Base-by-base conservation (phyloP, 2,797 vertebrate species). In the Cuculus canorus region DNA sequence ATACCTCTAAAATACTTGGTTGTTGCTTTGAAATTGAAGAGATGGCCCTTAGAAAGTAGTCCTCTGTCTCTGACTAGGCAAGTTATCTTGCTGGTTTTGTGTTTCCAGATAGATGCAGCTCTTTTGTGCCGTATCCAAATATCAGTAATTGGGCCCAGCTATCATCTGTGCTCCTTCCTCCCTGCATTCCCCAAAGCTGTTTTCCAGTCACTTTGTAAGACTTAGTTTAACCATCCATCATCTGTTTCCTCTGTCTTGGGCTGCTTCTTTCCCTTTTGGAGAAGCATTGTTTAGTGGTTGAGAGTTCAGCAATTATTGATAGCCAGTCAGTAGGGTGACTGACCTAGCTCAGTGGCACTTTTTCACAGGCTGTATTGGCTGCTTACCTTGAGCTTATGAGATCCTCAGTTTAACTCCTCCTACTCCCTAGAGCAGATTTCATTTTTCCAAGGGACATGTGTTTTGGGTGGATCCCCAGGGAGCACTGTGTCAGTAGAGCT, bases 11-110 rank as follows among this genome's bases (percentile, higher is more conserved):
- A 61, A 11, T 32, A 7, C 4, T 25, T 21, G 23, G 16, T 23
- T 54, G 19, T 65, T 66, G 22, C 43, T 90, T 77, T 75, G 87
- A 43, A 87, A 59, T 43, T 3, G 7, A 33, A 35, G 82, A 89
- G 17, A 5, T 1, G 1, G 9, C 50, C 23, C 9, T 71, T 85
- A 77, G 43, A 64, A 76, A 70, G 71, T 2, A 35, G 30, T 17
- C 23, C 8, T 35, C 7, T 39, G 8, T 33, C 48, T 84, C 59
- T 91, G 53, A 24, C 47, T 0, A 0, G 30, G 9, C n/a, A 32
- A 15, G 19, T 66, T 86, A n/a, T 56, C 65, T 63, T 80, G 18
- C 43, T 65, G 66, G 23, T 17, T 70, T 80, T 63, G 17, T 28
- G 2, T 14, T 61, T 65, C 48, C 13, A 65, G 52, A 28, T 8